Evolutionary conservation across 2,888 invertebrate species (phyloP), one percentile per base, ranked within the genome.

Genomic region (Drosophila nigritarsus): DNA sequence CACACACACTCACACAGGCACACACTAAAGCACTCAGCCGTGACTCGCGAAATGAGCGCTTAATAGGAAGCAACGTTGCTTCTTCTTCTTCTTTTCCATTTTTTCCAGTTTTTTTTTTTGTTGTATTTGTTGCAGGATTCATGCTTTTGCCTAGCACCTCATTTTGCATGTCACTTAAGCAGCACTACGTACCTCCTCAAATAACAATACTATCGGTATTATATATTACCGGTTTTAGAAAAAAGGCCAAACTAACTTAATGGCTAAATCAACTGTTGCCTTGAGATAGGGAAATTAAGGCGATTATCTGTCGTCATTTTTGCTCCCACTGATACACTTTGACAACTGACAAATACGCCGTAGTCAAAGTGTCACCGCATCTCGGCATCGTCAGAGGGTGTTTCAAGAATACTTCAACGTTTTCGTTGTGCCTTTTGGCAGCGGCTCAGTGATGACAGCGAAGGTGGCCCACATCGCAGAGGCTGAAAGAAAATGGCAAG

Each of bases 31-130:
- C 76, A 76, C 72, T 72, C 64, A 76, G 58, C 72, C 76, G 50
- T 72, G 72, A 67, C 67, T 76, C 24, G 72, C 66, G 27, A 76
- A 67, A 76, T 76, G 62, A 73, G 49, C 67, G 77, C 77, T 75
- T 76, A 67, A 59, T 56, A 48, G 66, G 55, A 53, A 36, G 49
- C 56, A 48, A 51, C 56, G n/a, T 24, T 65, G 7, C 29, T 29
- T 29, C 29, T 29, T 29, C 29, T 29, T 29, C 29, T 70, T 48
- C n/a, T 29, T 30, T 36, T 36, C 11, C 11, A 45, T 24, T 24
- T 20, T 45, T 4, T 24, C 4, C 0, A 9, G 3, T 8, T 8
- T 15, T 45, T 8, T 24, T 20, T 6, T 5, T 6, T 42, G 2
- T 15, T 45, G 15, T 4, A 1, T 34, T 30, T 51, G 40, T n/a